phyloP scores from a whole-genome alignment of 2,113 vertebrate species.

The Ornithorhynchus anatinus region DNA sequence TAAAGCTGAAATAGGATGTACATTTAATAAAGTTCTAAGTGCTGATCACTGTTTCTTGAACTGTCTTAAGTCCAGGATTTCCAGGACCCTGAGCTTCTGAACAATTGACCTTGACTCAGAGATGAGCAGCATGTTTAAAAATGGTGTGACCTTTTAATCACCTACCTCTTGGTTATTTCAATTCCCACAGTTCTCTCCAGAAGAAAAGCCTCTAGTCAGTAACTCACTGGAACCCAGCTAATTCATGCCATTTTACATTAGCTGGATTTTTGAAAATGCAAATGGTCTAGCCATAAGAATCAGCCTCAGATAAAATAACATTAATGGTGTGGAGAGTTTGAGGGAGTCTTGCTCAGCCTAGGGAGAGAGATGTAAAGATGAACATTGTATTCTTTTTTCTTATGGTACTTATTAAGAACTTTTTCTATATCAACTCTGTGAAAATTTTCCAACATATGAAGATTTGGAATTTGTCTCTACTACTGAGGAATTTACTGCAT shows the following conservation, averaged over 20 bases:
- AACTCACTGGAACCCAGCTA: conserved; percentile 26
- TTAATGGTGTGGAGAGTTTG: conserved; percentile 48
- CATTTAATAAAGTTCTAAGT: no score
- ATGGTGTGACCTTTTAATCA: neutral
- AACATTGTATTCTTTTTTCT: no score
- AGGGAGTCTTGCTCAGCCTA: conserved; percentile 46
- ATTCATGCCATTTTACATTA: neutral
- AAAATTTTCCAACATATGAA: no score
- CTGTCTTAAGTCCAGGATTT: no score
- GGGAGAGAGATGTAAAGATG: conserved; percentile 46
- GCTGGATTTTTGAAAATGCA: conserved; percentile 27
- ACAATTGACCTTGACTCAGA: neutral
- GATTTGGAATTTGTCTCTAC: no score
- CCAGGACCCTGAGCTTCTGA: neutral
- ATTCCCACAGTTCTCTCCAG: conserved; percentile 11
- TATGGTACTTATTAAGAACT: no score
- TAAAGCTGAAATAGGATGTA: no score
- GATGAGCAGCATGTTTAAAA: neutral
- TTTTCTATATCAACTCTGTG: no score
- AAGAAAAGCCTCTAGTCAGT: neutral
- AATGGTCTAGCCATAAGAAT: conserved; percentile 21
- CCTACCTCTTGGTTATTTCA: conserved; percentile 25
- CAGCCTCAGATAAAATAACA: conserved; percentile 46
- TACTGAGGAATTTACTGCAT: no score
- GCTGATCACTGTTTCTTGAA: no score